phyloP scores from a whole-genome alignment of 2,888 invertebrate species.

The Sipha maydis region DNA sequence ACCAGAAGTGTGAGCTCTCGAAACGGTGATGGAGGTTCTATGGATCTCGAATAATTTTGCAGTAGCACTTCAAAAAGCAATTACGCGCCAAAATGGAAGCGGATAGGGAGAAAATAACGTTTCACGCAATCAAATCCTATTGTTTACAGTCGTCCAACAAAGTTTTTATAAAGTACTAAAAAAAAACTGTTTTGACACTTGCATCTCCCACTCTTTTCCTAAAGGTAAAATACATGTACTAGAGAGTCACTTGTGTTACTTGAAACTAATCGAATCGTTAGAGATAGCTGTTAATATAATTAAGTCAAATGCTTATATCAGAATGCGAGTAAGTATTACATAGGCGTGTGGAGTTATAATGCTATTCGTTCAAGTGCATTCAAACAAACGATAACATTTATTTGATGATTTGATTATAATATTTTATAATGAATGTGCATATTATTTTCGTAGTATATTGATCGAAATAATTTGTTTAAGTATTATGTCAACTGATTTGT shows the following conservation, averaged over 20 bases:
- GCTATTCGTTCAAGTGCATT: too few species aligned
- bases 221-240: background rate
- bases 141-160: slow-evolving; percentile 18
- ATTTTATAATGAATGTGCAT: too few species aligned
- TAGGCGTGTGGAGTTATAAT: too few species aligned
- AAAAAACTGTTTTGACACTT: background rate
- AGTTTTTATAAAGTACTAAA: background rate
- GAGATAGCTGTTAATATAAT: background rate
- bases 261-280: background rate
- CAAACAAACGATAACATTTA: too few species aligned
- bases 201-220: background rate
- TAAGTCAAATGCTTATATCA: background rate
- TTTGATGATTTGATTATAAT: too few species aligned
- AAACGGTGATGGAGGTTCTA: slow-evolving; percentile 24
- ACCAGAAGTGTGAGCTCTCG: slow-evolving; percentile 40
- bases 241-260: background rate
- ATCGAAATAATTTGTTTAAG: too few species aligned
- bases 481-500: too few species aligned
- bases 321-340: too few species aligned
- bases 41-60: slow-evolving; percentile 35
- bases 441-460: too few species aligned
- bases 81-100: background rate
- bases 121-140: slow-evolving; percentile 36
- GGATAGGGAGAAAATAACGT: slow-evolving; percentile 27
- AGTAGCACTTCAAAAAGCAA: slow-evolving; percentile 58